Evolutionary conservation across 2,113 vertebrate species (phyloP).

Genomic region (Neotragus moschatus): DNA sequence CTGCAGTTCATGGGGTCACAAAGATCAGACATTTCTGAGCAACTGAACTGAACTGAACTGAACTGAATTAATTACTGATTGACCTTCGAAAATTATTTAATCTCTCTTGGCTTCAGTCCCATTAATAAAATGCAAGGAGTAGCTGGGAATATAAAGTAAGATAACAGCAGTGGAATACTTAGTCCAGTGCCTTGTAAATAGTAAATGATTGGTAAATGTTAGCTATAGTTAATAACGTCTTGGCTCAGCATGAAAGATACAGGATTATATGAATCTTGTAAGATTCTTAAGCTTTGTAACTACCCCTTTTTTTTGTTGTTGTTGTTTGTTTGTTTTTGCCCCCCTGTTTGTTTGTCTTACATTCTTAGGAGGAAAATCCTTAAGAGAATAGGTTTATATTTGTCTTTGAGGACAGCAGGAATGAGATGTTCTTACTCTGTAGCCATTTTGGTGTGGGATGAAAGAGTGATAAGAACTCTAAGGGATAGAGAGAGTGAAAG

Average conservation of each 20-base stretch:
- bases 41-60: not conserved
- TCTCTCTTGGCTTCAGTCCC: not conserved
- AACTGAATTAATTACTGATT: not conserved
- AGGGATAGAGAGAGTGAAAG: too few relatives aligned
- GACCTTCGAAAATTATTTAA: not conserved
- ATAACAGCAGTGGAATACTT: not conserved
- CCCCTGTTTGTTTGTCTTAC: not conserved
- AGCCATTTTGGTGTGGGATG: not conserved
- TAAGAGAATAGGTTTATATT: not conserved
- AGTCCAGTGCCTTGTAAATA: not conserved
- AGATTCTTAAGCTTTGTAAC: not conserved
- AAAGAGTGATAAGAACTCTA: not conserved
- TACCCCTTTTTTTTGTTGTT: not conserved
- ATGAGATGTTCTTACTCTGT: not conserved
- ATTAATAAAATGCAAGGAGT: not conserved
- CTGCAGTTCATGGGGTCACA: not conserved
- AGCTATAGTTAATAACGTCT: not conserved
- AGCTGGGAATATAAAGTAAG: not conserved
- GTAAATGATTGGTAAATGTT: not conserved
- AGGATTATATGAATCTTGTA: not conserved
- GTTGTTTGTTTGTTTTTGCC: not conserved
- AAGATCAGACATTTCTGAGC: not conserved
- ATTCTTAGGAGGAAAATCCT: not conserved
- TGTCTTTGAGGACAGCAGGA: not conserved
- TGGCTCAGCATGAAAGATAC: not conserved